Conservation (phyloP, 2,113 vertebrate species). For the Notechis scutatus region DNA sequence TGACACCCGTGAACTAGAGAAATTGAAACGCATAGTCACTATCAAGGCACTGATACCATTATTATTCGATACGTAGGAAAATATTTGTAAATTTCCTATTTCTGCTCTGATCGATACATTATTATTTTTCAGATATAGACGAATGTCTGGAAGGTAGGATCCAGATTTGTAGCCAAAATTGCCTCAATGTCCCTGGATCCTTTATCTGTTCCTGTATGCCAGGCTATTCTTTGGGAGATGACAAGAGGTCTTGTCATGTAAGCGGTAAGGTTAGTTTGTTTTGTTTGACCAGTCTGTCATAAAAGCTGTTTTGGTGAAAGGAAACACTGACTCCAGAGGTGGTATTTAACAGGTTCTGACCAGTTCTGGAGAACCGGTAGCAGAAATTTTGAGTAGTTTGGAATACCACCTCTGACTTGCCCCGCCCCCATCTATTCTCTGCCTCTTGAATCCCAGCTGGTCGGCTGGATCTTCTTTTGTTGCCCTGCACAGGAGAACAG, state of each 20-base stretch:
- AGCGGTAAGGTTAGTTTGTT: slow-evolving; percentile 32
- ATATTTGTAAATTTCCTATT: not conserved
- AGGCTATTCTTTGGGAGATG: slow-evolving; percentile 49
- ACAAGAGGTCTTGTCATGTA: slow-evolving; percentile 53
- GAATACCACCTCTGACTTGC: too few relatives aligned
- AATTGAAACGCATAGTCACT: not conserved
- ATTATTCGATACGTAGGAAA: not conserved
- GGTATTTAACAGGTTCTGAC: too few relatives aligned
- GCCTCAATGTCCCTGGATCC: slow-evolving; percentile 58
- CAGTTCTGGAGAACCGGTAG: too few relatives aligned
- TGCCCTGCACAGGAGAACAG: too few relatives aligned
- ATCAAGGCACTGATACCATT: not conserved
- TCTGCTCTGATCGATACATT: slow-evolving; percentile 21
- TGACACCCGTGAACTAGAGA: not conserved
- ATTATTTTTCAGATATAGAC: slow-evolving; percentile 57
- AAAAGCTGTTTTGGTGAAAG: not conserved
- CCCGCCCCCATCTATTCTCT: too few relatives aligned
- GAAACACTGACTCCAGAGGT: not conserved
- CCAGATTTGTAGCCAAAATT: slow-evolving; percentile 60
- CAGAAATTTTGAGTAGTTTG: too few relatives aligned
- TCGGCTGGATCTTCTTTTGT: too few relatives aligned
- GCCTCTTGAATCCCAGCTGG: too few relatives aligned
- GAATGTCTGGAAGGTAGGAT: slow-evolving; percentile 60
- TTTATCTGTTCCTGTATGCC: slow-evolving; percentile 61
- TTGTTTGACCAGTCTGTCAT: too few relatives aligned